Percentiles rank a stretch among this genome's conserved stretches.
These are phyloP conservation scores for Apis mellifera DNA, from an alignment of 1,140 invertebrate genomes.

Conservation along the genomic window Amel_HAv3.1 CM009943.2:3324001-3324500, in stretches of 20 bases:
- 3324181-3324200: no score
- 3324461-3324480: slow-evolving; percentile 93
- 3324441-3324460: slow-evolving; percentile 92
- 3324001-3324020: no score
- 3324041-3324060: no score
- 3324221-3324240: slow-evolving; percentile 35
- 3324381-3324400: slow-evolving; percentile 94
- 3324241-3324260: slow-evolving; percentile 54
- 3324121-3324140: not conserved
- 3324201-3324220: slow-evolving; percentile 57
- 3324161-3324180: not conserved
- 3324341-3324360: slow-evolving; percentile 77
- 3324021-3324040: no score
- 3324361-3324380: slow-evolving; percentile 89
- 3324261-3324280: slow-evolving; percentile 64
- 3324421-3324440: slow-evolving; percentile 93
- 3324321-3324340: slow-evolving; percentile 74
- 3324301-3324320: slow-evolving; percentile 69
- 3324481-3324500: slow-evolving; percentile 90
- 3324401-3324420: slow-evolving; percentile 93
- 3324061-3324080: no score
- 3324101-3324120: no score
- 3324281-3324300: slow-evolving; percentile 64
- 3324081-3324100: no score
- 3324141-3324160: not conserved